Base-by-base conservation (phyloP, 53 echinoderm and acorn worm genomes). In the Hippasteria phrygiana region DNA sequence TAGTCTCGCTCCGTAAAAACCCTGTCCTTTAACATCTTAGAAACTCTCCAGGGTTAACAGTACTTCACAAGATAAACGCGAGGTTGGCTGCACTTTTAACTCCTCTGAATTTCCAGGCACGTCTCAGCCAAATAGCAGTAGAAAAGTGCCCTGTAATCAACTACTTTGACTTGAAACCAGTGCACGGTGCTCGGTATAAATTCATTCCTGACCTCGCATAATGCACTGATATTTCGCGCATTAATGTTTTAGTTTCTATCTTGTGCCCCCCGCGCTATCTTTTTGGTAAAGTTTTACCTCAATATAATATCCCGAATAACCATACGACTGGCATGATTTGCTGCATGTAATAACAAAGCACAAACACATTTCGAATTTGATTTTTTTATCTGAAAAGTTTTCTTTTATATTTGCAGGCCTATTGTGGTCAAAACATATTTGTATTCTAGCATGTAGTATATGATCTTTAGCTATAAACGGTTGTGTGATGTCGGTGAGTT, bases 11-110 rank as follows among this genome's bases (percentile, higher is more conserved):
- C 42, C 64, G 29, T 65, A 41, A 81, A 43, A 81, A 65, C 62
- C 81, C 38, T 65, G 72, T 72, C 72, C 72, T 72, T 24, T 72
- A 20, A 42, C 43, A 63, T 81, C 81, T 63, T 81, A 81, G n/a
- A n/a, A n/a, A 62, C 81, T 81, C 81, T 63, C 31, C 65, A 11
- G 81, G 81, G 81, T 81, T 81, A 62, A 32, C 24, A 81, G 81
- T 81, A 81, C 81, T 81, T 81, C 63, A 43, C 29, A 14, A 40
- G 24, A 37, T 17, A 20, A 28, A 43, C 63, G 43, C n/a, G 45
- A 42, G 31, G 81, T 64, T 81, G 81, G 38, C 64, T 81, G 81
- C 20, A 81, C 81, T 81, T 81, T 81, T 64, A 43, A 81, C 5
- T 42, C 22, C 65, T 63, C 18, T 62, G 16, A 22, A 64, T 43